phyloP scores from a whole-genome alignment of 2,888 invertebrate genomes.

The Chironomus tentans region DNA sequence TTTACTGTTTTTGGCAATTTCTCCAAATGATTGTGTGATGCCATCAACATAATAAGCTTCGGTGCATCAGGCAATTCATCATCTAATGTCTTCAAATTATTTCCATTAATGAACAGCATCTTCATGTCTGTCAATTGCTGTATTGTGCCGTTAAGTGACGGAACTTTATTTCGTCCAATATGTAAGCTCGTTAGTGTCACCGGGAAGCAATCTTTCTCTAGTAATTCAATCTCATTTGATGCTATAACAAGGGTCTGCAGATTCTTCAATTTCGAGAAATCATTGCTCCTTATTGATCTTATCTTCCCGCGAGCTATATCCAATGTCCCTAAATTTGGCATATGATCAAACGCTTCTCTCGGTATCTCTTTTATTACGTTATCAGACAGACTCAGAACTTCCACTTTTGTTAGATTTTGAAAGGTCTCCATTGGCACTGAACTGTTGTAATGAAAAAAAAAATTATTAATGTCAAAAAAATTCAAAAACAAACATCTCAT shows the following conservation, averaged over 20 bases:
- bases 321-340: constrained; percentile 68
- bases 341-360: constrained; percentile 60
- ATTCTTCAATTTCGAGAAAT: constrained; percentile 62
- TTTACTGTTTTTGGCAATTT: constrained; percentile 62
- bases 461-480: not conserved
- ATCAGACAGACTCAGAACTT: constrained; percentile 70
- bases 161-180: constrained; percentile 64
- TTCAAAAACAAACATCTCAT: not conserved
- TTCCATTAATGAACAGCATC: constrained; percentile 71
- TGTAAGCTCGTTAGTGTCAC: constrained; percentile 58
- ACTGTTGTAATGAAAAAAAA: constrained; percentile 46
- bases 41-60: constrained; percentile 60
- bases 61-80: constrained; percentile 60
- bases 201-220: constrained; percentile 65
- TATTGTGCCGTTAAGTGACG: constrained; percentile 66
- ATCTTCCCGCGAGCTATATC: constrained; percentile 77
- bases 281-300: constrained; percentile 59
- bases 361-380: constrained; percentile 70
- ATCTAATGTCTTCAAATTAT: constrained; percentile 63
- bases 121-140: constrained; percentile 61
- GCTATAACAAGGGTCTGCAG: constrained; percentile 62
- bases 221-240: constrained; percentile 63
- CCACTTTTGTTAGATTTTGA: constrained; percentile 61
- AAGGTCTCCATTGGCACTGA: constrained; percentile 64
- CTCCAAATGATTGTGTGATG: constrained; percentile 62